Conservation (phyloP, 2,113 vertebrate genomes). For the Telmatochromis sp. region DNA sequence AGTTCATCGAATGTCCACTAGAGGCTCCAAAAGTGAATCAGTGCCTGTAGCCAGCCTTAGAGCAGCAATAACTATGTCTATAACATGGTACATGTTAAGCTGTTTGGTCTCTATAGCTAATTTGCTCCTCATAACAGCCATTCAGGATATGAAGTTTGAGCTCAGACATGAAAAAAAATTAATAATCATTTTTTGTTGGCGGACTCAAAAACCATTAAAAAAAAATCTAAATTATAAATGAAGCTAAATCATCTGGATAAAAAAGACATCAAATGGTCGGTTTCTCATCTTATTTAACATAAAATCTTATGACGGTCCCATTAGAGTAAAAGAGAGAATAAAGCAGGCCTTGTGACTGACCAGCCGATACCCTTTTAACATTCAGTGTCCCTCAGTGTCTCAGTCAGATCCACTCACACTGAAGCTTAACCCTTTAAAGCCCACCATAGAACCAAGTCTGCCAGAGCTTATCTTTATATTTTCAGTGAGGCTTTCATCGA, state of each 20-base stretch:
- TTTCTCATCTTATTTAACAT: background rate
- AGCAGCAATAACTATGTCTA: background rate
- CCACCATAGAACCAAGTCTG: background rate
- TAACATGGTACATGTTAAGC: background rate
- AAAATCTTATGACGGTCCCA: background rate
- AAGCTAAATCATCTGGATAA: background rate
- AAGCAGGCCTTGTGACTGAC: background rate
- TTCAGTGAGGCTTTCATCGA: background rate
- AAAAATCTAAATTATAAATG: background rate
- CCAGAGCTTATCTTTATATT: background rate
- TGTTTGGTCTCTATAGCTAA: background rate
- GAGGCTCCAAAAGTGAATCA: background rate
- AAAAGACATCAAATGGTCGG: background rate
- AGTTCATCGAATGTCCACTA: background rate
- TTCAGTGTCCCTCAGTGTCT: background rate
- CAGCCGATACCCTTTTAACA: background rate
- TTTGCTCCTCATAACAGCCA: background rate
- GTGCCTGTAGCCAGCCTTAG: accelerated
- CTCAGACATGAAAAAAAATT: background rate
- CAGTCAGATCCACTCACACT: background rate
- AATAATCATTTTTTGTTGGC: background rate
- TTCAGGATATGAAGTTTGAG: background rate
- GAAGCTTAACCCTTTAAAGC: background rate
- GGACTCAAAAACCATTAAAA: background rate
- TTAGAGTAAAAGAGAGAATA: background rate